Conservation (phyloP, 1,140 invertebrate genomes). For the Leptopilina boulardi region DNA sequence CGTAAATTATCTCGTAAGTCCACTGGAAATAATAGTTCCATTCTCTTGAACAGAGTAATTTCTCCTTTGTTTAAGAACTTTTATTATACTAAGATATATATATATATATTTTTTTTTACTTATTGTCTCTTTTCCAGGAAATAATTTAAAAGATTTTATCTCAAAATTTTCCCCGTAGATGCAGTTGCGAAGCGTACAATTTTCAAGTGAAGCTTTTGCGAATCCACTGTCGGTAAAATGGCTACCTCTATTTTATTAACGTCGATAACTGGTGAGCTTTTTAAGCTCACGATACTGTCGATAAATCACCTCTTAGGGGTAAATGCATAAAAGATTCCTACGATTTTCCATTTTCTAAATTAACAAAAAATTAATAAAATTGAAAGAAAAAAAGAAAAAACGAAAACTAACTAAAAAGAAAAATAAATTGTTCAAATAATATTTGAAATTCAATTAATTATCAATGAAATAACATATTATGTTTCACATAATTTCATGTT, state of each 20-base stretch:
- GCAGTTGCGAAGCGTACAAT: neutral
- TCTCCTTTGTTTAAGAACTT: neutral
- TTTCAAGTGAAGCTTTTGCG: neutral
- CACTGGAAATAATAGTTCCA: neutral
- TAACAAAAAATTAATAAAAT: neutral
- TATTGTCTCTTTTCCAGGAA: neutral
- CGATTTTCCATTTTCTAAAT: neutral
- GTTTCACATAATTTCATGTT: neutral
- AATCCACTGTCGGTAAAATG: conserved; percentile 14
- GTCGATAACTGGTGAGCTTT: neutral
- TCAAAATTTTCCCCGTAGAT: neutral
- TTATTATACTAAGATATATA: neutral
- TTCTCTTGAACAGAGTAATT: neutral
- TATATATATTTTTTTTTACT: neutral
- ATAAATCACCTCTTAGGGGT: neutral
- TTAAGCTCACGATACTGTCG: neutral
- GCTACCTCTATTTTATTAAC: neutral
- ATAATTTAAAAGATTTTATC: neutral
- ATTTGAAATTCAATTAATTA: neutral
- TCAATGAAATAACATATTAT: neutral
- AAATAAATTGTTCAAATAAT: too few relatives aligned
- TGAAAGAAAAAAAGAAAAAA: too few relatives aligned
- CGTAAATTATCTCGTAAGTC: neutral
- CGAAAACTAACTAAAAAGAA: too few relatives aligned
- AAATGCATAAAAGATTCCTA: neutral